Percentiles rank a stretch among this genome's conserved stretches.
Conservation (phyloP, 1,140 invertebrate genomes). For the Panonychus citri region DNA sequence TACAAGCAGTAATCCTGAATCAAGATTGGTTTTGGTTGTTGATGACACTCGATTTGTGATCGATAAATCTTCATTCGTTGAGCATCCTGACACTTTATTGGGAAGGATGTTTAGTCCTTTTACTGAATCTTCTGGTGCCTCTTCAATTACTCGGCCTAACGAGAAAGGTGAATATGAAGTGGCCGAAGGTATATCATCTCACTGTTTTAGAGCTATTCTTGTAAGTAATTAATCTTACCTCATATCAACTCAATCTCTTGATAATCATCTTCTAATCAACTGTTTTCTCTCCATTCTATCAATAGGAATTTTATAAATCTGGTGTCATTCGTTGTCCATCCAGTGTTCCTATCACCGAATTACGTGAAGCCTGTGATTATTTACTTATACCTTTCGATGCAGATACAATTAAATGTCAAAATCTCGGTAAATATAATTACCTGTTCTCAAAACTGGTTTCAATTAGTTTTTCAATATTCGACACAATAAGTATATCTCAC, state of each 20-base stretch:
- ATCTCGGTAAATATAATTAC: conserved; percentile 59
- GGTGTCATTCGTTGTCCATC: conserved; percentile 65
- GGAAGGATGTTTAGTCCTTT: conserved; percentile 73
- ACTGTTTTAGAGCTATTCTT: conserved; percentile 80
- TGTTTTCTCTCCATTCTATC: conserved; percentile 8
- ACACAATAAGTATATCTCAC: background rate
- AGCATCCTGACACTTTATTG: conserved; percentile 75
- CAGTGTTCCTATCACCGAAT: conserved; percentile 64
- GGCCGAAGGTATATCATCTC: conserved; percentile 88
- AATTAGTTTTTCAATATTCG: no score
- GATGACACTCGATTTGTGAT: conserved; percentile 78
- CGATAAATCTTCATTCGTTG: conserved; percentile 67
- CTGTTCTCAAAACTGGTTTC: no score
- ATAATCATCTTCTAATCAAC: background rate
- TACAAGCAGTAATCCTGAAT: no score
- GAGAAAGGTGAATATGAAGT: conserved; percentile 91
- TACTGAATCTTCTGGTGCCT: conserved; percentile 18
- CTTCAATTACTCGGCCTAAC: conserved; percentile 70
- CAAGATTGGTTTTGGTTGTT: conserved; percentile 61
- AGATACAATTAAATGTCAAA: conserved; percentile 79
- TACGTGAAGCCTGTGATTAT: conserved; percentile 96
- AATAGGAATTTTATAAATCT: conserved; percentile 71
- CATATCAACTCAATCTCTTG: background rate
- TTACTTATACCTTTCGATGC: conserved; percentile 92
- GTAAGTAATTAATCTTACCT: conserved; percentile 19